phyloP scores from a whole-genome alignment of 1,140 invertebrate genomes.

The Bilobella aurantiaca region DNA sequence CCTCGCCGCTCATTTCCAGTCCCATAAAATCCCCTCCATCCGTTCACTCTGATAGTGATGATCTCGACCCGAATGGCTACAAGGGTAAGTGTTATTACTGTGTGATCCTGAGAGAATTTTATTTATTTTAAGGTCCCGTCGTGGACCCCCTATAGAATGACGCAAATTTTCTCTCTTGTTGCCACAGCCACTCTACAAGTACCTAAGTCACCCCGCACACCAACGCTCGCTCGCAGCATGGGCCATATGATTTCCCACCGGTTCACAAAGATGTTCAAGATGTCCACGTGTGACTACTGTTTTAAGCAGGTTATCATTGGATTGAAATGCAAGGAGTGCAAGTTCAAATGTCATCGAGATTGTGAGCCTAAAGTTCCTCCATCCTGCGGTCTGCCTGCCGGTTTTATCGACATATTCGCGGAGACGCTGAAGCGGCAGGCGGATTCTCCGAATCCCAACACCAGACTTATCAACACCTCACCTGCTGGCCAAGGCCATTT shows the following conservation, averaged over 20 bases:
- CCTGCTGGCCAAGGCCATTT: too few species aligned
- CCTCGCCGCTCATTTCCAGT: too few species aligned
- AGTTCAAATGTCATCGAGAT: constrained; percentile 85
- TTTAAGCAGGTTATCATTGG: constrained; percentile 83
- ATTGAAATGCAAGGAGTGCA: constrained; percentile 88
- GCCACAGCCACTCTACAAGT: constrained; percentile 47
- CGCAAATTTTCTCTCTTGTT: too few species aligned
- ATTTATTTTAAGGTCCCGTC: too few species aligned
- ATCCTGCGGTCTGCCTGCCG: constrained; percentile 76
- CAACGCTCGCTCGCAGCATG: constrained; percentile 57
- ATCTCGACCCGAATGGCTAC: too few species aligned
- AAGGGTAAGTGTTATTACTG: too few species aligned
- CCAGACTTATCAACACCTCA: too few species aligned
- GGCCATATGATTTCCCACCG: constrained; percentile 82
- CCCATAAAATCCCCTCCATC: too few species aligned
- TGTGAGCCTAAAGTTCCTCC: constrained; percentile 83
- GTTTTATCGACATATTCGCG: constrained; percentile 62
- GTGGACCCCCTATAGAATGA: too few species aligned
- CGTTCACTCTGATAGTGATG: too few species aligned
- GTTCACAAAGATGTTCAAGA: constrained; percentile 76
- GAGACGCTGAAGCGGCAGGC: constrained; percentile 26
- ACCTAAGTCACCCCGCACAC: constrained; percentile 64
- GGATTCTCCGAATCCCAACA: background rate
- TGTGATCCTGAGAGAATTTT: too few species aligned
- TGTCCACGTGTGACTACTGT: constrained; percentile 82